Conservation (phyloP, 2,113 vertebrate genomes). For the Ammodytes marinus region DNA sequence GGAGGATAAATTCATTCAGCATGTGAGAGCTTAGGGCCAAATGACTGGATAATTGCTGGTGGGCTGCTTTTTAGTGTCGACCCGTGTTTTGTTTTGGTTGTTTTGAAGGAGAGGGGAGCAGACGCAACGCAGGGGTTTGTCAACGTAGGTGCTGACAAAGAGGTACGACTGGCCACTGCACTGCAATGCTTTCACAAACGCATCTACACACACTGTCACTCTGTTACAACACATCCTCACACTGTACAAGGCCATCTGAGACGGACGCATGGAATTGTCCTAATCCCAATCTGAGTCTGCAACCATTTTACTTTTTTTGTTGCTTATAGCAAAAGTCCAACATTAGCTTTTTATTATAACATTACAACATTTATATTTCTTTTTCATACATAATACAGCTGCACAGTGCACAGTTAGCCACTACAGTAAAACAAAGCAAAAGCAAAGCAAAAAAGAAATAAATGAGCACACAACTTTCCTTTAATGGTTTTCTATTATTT, state of each 20-base stretch:
- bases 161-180: background rate
- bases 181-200: background rate
- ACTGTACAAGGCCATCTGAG: background rate
- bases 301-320: background rate
- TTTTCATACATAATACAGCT: background rate
- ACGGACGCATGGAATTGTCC: background rate
- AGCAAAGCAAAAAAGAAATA: background rate
- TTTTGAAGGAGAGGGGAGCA: constrained; percentile 64
- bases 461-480: background rate
- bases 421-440: background rate
- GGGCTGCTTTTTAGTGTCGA: constrained; percentile 70
- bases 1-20: constrained; percentile 75
- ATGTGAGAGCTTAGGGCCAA: constrained; percentile 77
- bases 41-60: constrained; percentile 77
- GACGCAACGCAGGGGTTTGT: constrained; percentile 47
- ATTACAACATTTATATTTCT: background rate
- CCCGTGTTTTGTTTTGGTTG: constrained; percentile 70
- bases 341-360: background rate
- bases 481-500: background rate
- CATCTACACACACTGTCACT: background rate
- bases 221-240: background rate
- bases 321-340: background rate
- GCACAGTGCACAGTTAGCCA: background rate
- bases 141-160: constrained; percentile 36
- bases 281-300: background rate